Conservation (phyloP, 2,888 invertebrate genomes). For the Idaea aversata region DNA sequence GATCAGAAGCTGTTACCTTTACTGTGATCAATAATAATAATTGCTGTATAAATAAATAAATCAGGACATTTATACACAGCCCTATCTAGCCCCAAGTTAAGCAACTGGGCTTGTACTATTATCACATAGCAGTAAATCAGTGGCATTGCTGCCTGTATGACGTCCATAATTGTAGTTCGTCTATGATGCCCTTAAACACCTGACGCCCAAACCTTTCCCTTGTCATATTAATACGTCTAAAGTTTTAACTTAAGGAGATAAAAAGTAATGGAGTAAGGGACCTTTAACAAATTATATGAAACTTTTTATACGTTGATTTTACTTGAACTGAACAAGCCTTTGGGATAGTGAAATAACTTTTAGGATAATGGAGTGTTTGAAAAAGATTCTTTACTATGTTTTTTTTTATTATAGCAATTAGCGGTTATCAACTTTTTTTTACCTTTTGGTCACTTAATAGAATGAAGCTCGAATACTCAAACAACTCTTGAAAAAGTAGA, state of each 20-base stretch:
- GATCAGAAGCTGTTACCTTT: too few relatives aligned
- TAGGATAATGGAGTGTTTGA: too few relatives aligned
- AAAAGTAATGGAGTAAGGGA: slow-evolving; percentile 1
- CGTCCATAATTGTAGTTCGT: background rate
- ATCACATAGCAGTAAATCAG: too few relatives aligned
- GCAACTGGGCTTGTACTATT: too few relatives aligned
- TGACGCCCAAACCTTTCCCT: background rate
- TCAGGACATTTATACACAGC: too few relatives aligned
- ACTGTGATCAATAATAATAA: too few relatives aligned
- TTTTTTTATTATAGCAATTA: background rate
- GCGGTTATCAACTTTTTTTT: background rate
- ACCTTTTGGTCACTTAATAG: too few relatives aligned
- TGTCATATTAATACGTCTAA: slow-evolving; percentile 3
- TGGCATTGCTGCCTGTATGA: too few relatives aligned
- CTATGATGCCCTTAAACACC: background rate
- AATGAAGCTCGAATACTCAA: too few relatives aligned
- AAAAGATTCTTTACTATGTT: background rate
- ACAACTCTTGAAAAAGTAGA: too few relatives aligned
- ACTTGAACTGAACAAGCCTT: slow-evolving; percentile 14
- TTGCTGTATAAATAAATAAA: too few relatives aligned
- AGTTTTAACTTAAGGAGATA: background rate
- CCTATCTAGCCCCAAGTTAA: too few relatives aligned
- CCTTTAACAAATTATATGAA: slow-evolving; percentile 17
- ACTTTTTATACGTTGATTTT: slow-evolving; percentile 18
- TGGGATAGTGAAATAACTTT: slow-evolving; percentile 8